phyloP scores from a whole-genome alignment of 2,113 vertebrate species.

The Dendrocopos noguchii region DNA sequence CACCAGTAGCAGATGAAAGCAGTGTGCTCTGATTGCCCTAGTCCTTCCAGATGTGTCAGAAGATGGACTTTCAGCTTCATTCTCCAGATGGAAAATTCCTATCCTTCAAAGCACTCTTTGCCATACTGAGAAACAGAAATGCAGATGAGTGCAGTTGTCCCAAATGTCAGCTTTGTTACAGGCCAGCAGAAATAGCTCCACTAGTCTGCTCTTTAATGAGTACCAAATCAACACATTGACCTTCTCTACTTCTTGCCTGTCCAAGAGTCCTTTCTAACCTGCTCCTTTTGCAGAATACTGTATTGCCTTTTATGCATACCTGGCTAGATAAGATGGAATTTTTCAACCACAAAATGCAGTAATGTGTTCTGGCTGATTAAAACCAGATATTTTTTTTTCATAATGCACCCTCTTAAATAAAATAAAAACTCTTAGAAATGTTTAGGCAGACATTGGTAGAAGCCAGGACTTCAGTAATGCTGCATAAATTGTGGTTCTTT shows the following conservation, averaged over 20 bases:
- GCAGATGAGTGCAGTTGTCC: not conserved
- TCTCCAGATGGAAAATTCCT: not conserved
- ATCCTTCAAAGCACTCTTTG: not conserved
- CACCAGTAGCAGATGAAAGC: not conserved
- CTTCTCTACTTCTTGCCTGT: not conserved
- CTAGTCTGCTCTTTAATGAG: not conserved
- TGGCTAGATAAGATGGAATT: conserved; percentile 49
- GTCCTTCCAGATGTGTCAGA: not conserved
- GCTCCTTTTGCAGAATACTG: conserved; percentile 25
- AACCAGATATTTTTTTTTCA: conserved; percentile 61
- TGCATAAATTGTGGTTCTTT: conserved; percentile 60
- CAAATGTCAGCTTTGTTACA: not conserved
- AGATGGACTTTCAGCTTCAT: not conserved
- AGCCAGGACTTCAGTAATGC: not conserved
- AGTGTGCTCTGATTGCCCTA: not conserved
- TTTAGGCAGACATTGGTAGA: conserved; percentile 61
- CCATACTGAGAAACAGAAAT: not conserved
- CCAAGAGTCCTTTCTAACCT: not conserved
- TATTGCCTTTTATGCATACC: conserved; percentile 44
- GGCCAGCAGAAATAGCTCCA: not conserved
- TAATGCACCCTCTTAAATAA: conserved; percentile 55
- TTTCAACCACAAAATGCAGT: conserved; percentile 58
- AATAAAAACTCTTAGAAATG: conserved; percentile 10
- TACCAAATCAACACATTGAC: not conserved
- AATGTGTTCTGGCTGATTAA: conserved; percentile 63